A percentile compares a stretch with the other conserved stretches of the same genome.
Conservation (phyloP, 2,888 invertebrate species). For the Congeria kusceri region DNA sequence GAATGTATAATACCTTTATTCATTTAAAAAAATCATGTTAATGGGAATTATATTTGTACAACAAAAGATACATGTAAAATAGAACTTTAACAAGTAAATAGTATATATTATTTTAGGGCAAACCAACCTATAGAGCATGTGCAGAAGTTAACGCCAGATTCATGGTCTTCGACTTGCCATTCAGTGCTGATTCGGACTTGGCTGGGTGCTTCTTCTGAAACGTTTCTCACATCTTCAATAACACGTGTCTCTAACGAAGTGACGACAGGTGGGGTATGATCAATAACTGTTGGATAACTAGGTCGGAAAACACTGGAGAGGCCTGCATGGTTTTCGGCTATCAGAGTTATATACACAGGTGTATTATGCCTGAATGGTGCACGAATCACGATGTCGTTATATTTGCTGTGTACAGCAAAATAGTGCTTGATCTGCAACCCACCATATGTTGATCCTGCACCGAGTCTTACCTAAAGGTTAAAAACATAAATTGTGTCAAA, state of each 20-base stretch:
- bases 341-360: conserved; percentile 44
- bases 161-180: conserved; percentile 35
- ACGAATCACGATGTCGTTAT: conserved; percentile 26
- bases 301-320: conserved; percentile 38
- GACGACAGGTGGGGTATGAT: conserved; percentile 53
- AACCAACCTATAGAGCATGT: conserved; percentile 39
- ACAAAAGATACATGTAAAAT: no score
- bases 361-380: conserved; percentile 45
- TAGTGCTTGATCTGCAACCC: conserved; percentile 57
- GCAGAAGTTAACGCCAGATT: conserved; percentile 39
- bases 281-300: conserved; percentile 33
- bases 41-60: background rate
- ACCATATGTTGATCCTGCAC: conserved; percentile 57
- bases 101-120: background rate
- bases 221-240: background rate
- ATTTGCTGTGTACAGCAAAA: conserved; percentile 13
- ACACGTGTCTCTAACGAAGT: background rate
- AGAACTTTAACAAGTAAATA: no score
- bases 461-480: conserved; percentile 29
- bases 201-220: no score
- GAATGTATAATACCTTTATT: no score
- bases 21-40: no score
- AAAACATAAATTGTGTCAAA: background rate
- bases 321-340: conserved; percentile 62
- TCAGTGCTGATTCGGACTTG: conserved; percentile 3